phyloP scores from a whole-genome alignment of 1,140 invertebrate species.

The Copidosoma floridanum region DNA sequence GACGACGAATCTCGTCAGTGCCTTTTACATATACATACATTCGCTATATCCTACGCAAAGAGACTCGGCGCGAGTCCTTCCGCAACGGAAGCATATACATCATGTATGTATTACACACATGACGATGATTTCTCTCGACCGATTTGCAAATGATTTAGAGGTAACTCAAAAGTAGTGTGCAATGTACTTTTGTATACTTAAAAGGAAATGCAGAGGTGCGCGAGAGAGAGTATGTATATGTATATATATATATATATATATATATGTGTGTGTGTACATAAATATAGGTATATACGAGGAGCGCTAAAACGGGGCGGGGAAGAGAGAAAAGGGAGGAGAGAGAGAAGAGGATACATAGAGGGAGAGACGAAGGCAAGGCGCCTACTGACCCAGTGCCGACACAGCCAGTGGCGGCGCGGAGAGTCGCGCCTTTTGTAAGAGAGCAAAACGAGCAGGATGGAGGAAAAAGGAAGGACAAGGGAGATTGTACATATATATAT shows the following conservation, averaged over 20 bases:
- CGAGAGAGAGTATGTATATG: neutral
- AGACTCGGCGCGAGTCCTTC: too few relatives aligned
- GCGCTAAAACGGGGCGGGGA: conserved; percentile 30
- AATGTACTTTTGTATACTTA: neutral
- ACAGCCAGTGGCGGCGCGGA: too few relatives aligned
- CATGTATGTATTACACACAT: too few relatives aligned
- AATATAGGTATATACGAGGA: conserved; percentile 23
- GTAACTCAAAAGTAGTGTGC: too few relatives aligned
- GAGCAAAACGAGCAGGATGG: conserved; percentile 41
- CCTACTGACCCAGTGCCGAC: conserved; percentile 53
- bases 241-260: too few relatives aligned
- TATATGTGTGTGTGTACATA: neutral
- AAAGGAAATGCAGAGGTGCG: neutral
- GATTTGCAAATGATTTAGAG: too few relatives aligned
- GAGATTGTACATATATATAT: neutral
- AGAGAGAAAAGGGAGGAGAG: conserved; percentile 28
- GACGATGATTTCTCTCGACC: too few relatives aligned
- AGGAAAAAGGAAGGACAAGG: neutral
- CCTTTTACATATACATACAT: too few relatives aligned
- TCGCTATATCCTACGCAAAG: too few relatives aligned
- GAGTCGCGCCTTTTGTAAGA: conserved; percentile 53
- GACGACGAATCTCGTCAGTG: too few relatives aligned
- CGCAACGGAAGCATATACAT: too few relatives aligned
- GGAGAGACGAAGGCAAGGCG: neutral
- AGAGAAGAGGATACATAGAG: conserved; percentile 11